A percentile compares a stretch with the other conserved stretches of the same genome.
phyloP scores from a whole-genome alignment of 2,797 vertebrate genomes.

The Thamnophis elegans region DNA sequence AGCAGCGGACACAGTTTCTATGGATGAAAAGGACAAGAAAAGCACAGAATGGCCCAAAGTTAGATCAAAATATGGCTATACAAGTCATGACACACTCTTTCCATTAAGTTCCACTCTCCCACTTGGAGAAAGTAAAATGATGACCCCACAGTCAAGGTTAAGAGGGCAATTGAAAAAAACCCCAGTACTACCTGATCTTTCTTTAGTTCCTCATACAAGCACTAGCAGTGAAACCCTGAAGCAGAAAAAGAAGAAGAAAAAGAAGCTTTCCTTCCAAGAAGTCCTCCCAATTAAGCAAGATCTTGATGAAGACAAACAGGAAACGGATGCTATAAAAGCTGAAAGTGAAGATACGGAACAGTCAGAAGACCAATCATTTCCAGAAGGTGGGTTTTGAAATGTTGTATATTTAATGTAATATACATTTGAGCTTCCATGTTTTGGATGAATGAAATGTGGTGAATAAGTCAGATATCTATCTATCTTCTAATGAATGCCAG shows the following conservation, averaged over 20 bases:
- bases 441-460: neutral
- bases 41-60: conserved; percentile 2
- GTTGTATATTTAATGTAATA: neutral
- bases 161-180: neutral
- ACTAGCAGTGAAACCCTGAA: neutral
- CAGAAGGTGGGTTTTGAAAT: neutral
- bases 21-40: neutral
- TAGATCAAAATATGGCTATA: neutral
- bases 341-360: neutral
- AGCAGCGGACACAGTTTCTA: neutral
- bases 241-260: neutral
- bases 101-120: neutral
- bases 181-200: neutral
- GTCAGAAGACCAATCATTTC: neutral
- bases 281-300: neutral
- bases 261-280: conserved; percentile 5
- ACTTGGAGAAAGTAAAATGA: neutral
- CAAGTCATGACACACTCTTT: conserved; percentile 12
- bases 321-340: neutral
- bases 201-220: neutral
- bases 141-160: neutral
- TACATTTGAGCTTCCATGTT: neutral
- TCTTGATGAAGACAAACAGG: neutral
- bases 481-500: neutral
- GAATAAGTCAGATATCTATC: neutral